A percentile compares a stretch with the other conserved stretches of the same genome.
Conservation (phyloP, 1,140 invertebrate species). For the Saccostrea cuccullata region DNA sequence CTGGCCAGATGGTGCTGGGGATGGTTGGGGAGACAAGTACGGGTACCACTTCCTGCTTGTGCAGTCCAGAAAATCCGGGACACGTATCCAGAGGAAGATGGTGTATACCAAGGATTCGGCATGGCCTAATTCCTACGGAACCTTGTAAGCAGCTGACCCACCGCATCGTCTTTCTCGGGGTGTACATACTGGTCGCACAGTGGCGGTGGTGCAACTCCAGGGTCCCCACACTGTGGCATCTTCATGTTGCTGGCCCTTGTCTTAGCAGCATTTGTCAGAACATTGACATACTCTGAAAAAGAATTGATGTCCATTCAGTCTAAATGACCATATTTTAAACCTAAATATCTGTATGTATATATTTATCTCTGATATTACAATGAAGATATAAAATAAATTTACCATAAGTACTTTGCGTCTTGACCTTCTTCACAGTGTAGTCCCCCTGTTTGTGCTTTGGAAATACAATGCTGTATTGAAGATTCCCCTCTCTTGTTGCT, state of each 20-base stretch:
- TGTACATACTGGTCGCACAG: conserved; percentile 32
- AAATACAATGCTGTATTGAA: conserved; percentile 41
- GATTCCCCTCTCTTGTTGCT: too few relatives aligned
- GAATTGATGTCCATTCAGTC: too few relatives aligned
- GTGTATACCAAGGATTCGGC: neutral
- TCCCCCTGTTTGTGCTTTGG: conserved; percentile 53
- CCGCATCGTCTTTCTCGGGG: neutral
- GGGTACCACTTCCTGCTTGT: conserved; percentile 49
- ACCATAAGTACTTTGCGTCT: conserved; percentile 39
- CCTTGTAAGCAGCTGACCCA: neutral
- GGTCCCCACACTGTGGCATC: neutral
- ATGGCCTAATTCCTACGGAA: neutral
- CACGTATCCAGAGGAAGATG: conserved; percentile 4
- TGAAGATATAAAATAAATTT: neutral
- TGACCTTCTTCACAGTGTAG: neutral
- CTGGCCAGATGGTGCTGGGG: conserved; percentile 43
- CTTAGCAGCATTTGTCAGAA: neutral
- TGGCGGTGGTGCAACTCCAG: conserved; percentile 35
- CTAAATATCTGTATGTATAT: neutral
- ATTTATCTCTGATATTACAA: neutral
- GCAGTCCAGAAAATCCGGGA: conserved; percentile 11
- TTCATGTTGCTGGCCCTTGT: neutral
- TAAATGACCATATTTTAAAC: too few relatives aligned
- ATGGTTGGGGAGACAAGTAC: conserved; percentile 25
- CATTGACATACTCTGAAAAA: conserved; percentile 41